Evolutionary conservation across 2,113 vertebrate genomes (phyloP).

Genomic region (Phaethon lepturus): DNA sequence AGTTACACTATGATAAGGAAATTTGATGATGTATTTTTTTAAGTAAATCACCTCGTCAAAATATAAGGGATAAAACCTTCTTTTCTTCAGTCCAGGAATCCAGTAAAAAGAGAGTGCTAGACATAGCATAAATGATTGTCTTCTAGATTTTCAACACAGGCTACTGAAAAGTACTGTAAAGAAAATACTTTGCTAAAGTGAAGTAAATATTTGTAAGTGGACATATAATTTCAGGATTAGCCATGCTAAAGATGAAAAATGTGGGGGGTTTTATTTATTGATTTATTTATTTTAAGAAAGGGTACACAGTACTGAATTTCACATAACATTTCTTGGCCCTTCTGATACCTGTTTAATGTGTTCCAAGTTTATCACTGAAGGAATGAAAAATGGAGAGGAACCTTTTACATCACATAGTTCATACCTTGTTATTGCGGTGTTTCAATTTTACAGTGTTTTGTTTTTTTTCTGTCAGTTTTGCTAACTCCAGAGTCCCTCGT

Average conservation of each 20-base stretch:
- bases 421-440: neutral
- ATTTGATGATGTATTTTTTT: neutral
- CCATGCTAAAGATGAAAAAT: neutral
- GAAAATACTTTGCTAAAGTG: neutral
- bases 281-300: neutral
- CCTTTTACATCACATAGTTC: neutral
- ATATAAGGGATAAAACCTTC: rapidly evolving
- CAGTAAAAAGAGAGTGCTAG: neutral
- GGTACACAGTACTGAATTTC: neutral
- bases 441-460: neutral
- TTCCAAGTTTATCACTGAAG: neutral
- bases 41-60: neutral
- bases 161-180: neutral
- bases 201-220: neutral
- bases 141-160: neutral
- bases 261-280: neutral
- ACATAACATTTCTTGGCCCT: neutral
- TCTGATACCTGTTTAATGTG: neutral
- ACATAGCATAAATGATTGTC: neutral
- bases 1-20: neutral
- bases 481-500: neutral
- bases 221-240: neutral
- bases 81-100: neutral
- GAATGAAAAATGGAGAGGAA: neutral
- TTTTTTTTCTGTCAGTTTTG: neutral